Conservation (phyloP, 2,113 vertebrate species). For the Trogon melanurus region DNA sequence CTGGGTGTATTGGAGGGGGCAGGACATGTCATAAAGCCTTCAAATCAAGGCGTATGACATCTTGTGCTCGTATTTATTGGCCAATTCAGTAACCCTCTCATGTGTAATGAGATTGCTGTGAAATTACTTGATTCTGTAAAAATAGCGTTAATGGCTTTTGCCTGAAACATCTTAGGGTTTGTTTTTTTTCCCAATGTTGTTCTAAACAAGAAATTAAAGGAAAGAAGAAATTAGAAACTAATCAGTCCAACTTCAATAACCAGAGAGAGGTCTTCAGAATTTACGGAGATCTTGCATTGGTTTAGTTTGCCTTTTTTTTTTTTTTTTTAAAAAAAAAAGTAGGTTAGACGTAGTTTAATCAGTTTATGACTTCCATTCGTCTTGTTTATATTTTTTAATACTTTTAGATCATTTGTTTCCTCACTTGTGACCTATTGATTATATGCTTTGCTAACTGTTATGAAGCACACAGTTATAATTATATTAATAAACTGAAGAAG, state of each 20-base stretch:
- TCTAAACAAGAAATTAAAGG: not conserved
- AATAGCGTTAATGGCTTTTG: not conserved
- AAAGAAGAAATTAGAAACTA: not conserved
- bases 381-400: not conserved
- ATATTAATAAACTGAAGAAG: constrained; percentile 7
- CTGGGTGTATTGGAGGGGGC: too few relatives aligned
- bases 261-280: not conserved
- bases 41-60: not conserved
- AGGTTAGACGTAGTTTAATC: not conserved
- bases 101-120: not conserved
- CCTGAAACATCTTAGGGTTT: not conserved
- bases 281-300: not conserved
- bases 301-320: not conserved
- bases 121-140: not conserved
- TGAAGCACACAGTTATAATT: not conserved
- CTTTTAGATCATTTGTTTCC: not conserved
- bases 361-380: not conserved
- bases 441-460: not conserved
- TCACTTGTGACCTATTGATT: not conserved
- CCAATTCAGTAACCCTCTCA: not conserved
- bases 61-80: not conserved
- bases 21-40: not conserved
- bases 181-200: not conserved
- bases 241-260: not conserved
- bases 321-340: not conserved